Percentiles rank a stretch among this genome's conserved stretches.
These are phyloP conservation scores for Lordiphosa andalusiaca DNA, from an alignment of 2,888 invertebrate species.

Conservation along the genomic window DNA sequence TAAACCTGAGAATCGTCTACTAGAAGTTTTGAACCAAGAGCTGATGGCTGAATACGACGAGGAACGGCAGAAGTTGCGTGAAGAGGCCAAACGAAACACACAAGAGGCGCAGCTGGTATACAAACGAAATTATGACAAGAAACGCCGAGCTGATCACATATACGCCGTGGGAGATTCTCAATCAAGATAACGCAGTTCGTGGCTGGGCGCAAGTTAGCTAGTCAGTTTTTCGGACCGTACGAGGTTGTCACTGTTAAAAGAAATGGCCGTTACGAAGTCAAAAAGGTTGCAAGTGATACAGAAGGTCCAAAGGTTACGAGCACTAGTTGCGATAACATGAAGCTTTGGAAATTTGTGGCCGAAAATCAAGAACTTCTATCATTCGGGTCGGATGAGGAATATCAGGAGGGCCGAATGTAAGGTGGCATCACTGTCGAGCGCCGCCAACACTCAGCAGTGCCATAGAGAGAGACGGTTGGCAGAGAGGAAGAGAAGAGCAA, in stretches of 20 bases:
- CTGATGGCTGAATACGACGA: too few relatives aligned
- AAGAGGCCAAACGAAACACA: constrained; percentile 8
- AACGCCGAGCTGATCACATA: constrained; percentile 16
- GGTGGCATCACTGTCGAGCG: neutral
- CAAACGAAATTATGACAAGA: constrained; percentile 34
- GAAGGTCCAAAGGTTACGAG: constrained; percentile 27
- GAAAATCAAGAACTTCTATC: constrained; percentile 19
- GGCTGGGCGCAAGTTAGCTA: constrained; percentile 34
- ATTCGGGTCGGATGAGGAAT: constrained; percentile 20
- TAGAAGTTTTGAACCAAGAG: too few relatives aligned
- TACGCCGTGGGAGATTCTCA: constrained; percentile 25
- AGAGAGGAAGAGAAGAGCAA: too few relatives aligned
- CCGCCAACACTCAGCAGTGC: too few relatives aligned
- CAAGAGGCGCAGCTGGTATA: constrained; percentile 22
- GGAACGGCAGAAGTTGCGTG: neutral
- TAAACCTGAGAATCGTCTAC: too few relatives aligned
- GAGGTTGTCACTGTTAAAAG: too few relatives aligned
- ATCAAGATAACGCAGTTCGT: constrained; percentile 40
- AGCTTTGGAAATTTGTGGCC: constrained; percentile 25
- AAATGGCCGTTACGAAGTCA: constrained; percentile 28
- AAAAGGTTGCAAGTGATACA: constrained; percentile 12
- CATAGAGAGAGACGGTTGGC: too few relatives aligned
- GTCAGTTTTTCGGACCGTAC: too few relatives aligned
- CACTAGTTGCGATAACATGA: constrained; percentile 36
- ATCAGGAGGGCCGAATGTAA: constrained; percentile 36